Base-by-base conservation (phyloP, 2,888 invertebrate genomes). In the Harpagoxenus sublaevis region DNA sequence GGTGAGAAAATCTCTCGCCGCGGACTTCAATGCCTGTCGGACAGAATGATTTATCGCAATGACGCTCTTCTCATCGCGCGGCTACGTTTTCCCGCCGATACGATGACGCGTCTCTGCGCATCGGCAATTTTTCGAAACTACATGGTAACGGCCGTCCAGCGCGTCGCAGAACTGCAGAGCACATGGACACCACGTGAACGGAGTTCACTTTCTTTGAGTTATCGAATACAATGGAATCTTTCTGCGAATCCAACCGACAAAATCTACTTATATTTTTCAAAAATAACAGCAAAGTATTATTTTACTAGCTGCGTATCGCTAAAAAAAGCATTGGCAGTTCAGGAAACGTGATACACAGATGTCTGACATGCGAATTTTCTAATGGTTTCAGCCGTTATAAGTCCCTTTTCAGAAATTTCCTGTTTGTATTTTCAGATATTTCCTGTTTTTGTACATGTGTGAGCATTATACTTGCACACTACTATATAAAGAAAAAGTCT, bases 1-100 rank as follows among this genome's bases (percentile, higher is more conserved):
- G 91, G 92, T 92, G 92, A 92, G 92, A 92, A 92, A 91, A 91
- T 92, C 86, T 91, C 81, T 79, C 39, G 74, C 84, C 39, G 85
- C 84, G 84, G 85, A 88, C 91, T 89, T 93, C 91, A 93, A 93
- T 93, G 92, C 91, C 92, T 93, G 92, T 93, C 92, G 91, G 35
- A 73, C 65, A 57, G 73, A 86, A 93, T 93, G 93, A 93, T 93
- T 94, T 94, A 94, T 94, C 91, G 93, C 91, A 92, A 93, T 92
- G 92, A 93, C 89, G 92, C 85, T 91, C 87, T 89, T 92, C 90
- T 90, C 79, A 18, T 31, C 35, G 48, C n/a, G 3, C 12, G 39
- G 48, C 60, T 35, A 45, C 31, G 57, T 60, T 79, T 81, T 62
- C 79, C 73, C 39, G 60, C 35, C 73, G 45, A 75, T 53, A n/a